These are phyloP conservation scores for Physella acuta DNA, from an alignment of 1,140 invertebrate genomes.

Conservation along the genomic window DNA sequence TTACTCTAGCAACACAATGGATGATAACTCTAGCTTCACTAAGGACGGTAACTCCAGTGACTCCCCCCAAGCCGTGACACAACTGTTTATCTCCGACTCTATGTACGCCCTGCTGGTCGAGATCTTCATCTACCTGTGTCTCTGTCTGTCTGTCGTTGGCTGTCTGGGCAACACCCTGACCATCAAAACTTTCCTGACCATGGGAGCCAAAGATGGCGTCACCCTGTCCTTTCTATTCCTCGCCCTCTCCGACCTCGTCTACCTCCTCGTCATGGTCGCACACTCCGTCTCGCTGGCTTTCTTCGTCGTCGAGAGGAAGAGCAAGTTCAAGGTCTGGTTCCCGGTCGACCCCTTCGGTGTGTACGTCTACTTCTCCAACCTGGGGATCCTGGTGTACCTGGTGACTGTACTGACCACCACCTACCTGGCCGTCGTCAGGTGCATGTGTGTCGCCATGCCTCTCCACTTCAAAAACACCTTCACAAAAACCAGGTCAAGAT, in stretches of 20 bases:
- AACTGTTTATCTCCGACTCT: too few relatives aligned
- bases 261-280: neutral
- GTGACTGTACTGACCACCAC: neutral
- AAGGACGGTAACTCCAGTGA: too few relatives aligned
- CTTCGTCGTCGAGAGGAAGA: neutral
- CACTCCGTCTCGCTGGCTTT: neutral
- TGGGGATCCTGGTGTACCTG: neutral
- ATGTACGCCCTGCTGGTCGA: too few relatives aligned
- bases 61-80: too few relatives aligned
- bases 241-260: neutral
- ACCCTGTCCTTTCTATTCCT: too few relatives aligned
- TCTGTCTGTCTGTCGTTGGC: too few relatives aligned
- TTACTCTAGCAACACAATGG: too few relatives aligned
- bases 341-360: neutral
- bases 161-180: too few relatives aligned
- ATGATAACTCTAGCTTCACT: too few relatives aligned
- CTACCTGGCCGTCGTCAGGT: neutral
- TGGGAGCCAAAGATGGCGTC: too few relatives aligned
- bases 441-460: slow-evolving; percentile 16
- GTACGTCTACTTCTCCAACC: neutral
- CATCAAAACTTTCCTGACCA: too few relatives aligned
- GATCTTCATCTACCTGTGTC: too few relatives aligned
- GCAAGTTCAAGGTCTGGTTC: neutral
- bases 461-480: neutral
- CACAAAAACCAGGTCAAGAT: neutral